Evolutionary conservation across 2,797 vertebrate species (phyloP), one percentile per base, ranked within the genome.

Genomic region (Lateolabrax maculatus): DNA sequence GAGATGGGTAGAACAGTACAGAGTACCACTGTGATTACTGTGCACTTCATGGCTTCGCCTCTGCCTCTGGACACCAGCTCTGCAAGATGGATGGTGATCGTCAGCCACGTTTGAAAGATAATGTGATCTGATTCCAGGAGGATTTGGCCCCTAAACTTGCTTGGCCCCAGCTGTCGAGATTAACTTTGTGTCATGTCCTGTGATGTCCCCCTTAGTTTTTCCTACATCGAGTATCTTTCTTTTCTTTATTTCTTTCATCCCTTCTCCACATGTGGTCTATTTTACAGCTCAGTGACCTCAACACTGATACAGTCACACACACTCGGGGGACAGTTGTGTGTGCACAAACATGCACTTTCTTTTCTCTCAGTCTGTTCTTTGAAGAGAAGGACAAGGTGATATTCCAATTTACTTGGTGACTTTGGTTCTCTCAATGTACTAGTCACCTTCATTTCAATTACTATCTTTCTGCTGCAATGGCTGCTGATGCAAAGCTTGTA

Each of bases 41-140:
- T 64, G 78, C 71, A 62, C 85, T 82, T 81, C 69, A 57, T 62
- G 77, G 81, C 65, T 86, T 79, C 18, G 57, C 52, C 71, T 75
- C 75, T 80, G 85, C 89, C 87, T 86, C 80, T 34, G 86, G 91
- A 92, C 84, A 87, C 76, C 55, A 13, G 46, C 80, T 84, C 82
- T 63, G 31, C 46, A 90, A 91, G 93, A 93, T 83, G 74, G 93
- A 93, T 90, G 88, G 80, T 37, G 71, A 89, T 91, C 71, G 81
- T 90, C 86, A 83, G 86, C 67, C 72, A 29, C 61, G 75, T 93
- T 82, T 67, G 71, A 87, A 75, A 78, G 83, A 91, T 92, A 93
- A 92, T 92, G 77, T 82, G 79, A 88, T 88, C 75, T 62, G 86
- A 90, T 89, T 90, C 87, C 11, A 53, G 72, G 77, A 87, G 87